phyloP scores from a whole-genome alignment of 2,797 vertebrate genomes.

The Alcedo atthis region DNA sequence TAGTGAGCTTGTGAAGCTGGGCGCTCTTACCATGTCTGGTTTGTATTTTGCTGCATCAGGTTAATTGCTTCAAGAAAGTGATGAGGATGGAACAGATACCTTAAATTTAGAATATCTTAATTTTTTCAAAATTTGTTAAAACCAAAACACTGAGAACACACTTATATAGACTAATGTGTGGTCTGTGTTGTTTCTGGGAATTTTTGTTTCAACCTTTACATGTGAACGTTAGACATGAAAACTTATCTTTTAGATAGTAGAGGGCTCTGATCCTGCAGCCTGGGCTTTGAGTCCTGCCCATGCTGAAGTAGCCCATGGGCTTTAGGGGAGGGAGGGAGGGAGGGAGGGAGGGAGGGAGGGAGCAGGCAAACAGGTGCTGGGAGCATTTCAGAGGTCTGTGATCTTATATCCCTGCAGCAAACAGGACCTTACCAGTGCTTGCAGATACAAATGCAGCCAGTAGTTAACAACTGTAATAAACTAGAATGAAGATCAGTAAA shows the following conservation, averaged over 20 bases:
- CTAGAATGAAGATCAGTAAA: not conserved
- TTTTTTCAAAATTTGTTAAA: not conserved
- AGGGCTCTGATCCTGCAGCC: not conserved
- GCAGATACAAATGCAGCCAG: not conserved
- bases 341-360: no score
- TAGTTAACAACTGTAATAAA: not conserved
- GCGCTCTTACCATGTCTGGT: not conserved
- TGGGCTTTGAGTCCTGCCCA: not conserved
- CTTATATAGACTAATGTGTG: not conserved
- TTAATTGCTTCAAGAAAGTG: not conserved
- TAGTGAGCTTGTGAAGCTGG: not conserved
- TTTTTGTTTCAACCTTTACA: not conserved
- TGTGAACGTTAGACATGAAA: not conserved
- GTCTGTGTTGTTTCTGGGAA: not conserved
- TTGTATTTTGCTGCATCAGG: not conserved
- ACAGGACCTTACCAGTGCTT: not conserved
- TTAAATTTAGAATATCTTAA: not conserved
- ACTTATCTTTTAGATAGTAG: not conserved
- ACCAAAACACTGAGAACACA: not conserved
- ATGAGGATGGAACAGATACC: not conserved
- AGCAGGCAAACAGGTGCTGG: not conserved
- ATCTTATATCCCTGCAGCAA: not conserved
- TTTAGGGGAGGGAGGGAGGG: not conserved
- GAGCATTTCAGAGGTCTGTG: not conserved
- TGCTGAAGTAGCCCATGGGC: not conserved